Base-by-base conservation (phyloP, 2,888 invertebrate species). In the Drosophila mettleri region DNA sequence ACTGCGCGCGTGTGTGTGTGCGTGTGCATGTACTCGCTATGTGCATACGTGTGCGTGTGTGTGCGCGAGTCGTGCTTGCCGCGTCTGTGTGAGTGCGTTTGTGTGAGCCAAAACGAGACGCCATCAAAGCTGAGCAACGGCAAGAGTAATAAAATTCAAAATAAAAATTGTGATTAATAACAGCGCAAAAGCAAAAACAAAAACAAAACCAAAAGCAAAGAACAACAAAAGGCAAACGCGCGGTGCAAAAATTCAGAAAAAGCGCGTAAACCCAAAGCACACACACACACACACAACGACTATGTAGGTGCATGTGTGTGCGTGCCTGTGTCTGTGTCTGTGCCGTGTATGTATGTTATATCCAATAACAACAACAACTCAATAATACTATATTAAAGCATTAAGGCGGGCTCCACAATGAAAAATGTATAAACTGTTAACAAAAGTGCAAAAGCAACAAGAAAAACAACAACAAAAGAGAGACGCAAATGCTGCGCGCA, bases 111-210 rank as follows among this genome's bases (percentile, higher is more conserved):
- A 86, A 81, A 64, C 70, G 81, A 83, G 81, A 81, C 86, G 81
- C 81, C 81, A 86, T 77, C 86, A 86, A 69, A 80, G 84, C 71
- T 68, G 68, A 69, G 69, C 79, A 65, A 63, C 58, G 59, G 52
- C 70, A 71, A 63, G 54, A 59, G 45, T 59, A 84, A 88, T 80
- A 63, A 77, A 83, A 83, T 88, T 74, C 89, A 88, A 80, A 88
- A 89, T 85, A 89, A 78, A 86, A 84, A 83, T 80, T 76, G 86
- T 85, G 88, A 87, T 78, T 81, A 85, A 87, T 84, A 89, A 87
- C 88, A 78, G 73, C 72, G 60, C 52, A 69, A 65, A 60, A 52
- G 48, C 54, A 39, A 74, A 57, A 74, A 59, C 52, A 67, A 59
- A 41, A 29, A 43, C 39, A 53, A 55, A 65, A 57, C 66, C 43